phyloP scores from a whole-genome alignment of 2,113 vertebrate genomes.

The Myocastor coypus region DNA sequence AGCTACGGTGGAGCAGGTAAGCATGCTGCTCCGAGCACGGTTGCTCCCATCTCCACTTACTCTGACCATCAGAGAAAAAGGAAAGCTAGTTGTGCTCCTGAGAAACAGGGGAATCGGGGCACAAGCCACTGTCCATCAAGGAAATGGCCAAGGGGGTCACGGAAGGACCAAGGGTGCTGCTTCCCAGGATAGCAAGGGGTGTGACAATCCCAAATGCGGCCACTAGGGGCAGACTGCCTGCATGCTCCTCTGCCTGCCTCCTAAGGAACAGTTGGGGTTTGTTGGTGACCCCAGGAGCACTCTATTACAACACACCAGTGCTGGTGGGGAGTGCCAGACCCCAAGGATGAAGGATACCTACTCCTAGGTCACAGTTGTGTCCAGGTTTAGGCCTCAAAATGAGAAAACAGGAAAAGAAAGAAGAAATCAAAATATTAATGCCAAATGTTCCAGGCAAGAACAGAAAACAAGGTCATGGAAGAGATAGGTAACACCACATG shows the following conservation, averaged over 20 bases:
- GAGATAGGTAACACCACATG: neutral
- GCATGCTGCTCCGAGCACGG: neutral
- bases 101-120: neutral
- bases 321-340: neutral
- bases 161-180: neutral
- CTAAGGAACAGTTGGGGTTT: neutral
- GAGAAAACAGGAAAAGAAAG: neutral
- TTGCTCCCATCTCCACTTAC: neutral
- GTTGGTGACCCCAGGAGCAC: neutral
- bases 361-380: neutral
- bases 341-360: accelerated
- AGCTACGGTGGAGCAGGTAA: neutral
- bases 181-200: neutral
- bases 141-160: neutral
- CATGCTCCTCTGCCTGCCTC: neutral
- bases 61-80: neutral
- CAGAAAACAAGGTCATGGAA: neutral
- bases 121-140: neutral
- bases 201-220: neutral
- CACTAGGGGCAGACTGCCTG: conserved; percentile 22
- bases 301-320: accelerated
- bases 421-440: neutral
- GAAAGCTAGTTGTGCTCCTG: neutral
- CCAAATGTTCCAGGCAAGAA: neutral
- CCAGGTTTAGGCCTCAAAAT: neutral